Evolutionary conservation across 2,888 invertebrate species (phyloP), one percentile per base, ranked within the genome.

Genomic region (Papilio gigon): DNA sequence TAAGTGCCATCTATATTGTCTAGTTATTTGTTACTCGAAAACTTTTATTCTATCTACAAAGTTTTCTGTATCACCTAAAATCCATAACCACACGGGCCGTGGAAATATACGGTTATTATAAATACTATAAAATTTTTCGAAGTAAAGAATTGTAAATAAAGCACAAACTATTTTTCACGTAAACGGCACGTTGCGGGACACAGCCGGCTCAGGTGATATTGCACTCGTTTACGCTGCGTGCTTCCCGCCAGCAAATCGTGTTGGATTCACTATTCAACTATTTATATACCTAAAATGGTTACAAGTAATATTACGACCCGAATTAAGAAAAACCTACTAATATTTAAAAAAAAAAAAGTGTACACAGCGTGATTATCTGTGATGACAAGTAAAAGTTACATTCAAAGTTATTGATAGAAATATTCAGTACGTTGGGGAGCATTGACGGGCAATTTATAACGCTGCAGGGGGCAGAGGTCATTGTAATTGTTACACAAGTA

Each of bases 401-500:
- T 53, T n/a, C 8, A 53, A 53, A 25, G 4, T 1, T 50, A 50
- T 27, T 27, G 30, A 11, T 56, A 30, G 30, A 30, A 56, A 56
- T 30, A 56, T 56, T 56, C n/a, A 17, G 30, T 56, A 59, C 70
- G 75, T 74, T 74, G 68, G 72, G 66, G 71, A 50, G 71, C 75
- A 78, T 76, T 78, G 76, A 71, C 71, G 75, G 75, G 73, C 77
- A 75, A 80, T 77, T 78, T 61, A 69, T 61, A 61, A 65, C 25
- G 80, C 79, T 79, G 74, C 73, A 73, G 71, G 71, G 74, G 77
- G 75, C 76, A 73, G 78, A 82, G 85, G 84, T 83, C 85, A 84
- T 78, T 79, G 83, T 84, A 83, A 86, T 81, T 81, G 83, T 79
- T 80, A 86, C 84, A 84, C 85, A 87, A 86, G 86, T 84, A 83